These are phyloP conservation scores for Cheilosia vulpina DNA, from an alignment of 2,888 invertebrate species.

Conservation along the genomic window DNA sequence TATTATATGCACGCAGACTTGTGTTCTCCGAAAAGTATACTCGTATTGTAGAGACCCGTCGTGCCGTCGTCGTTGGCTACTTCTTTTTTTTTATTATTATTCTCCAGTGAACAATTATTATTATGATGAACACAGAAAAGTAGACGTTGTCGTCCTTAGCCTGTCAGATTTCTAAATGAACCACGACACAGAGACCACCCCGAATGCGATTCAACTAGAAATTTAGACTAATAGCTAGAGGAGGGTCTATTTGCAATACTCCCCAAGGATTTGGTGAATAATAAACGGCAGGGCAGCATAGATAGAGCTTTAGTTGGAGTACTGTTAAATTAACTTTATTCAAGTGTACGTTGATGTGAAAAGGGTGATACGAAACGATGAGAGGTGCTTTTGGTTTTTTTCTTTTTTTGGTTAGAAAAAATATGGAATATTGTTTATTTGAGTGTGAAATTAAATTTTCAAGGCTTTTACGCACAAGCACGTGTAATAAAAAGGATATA, in stretches of 20 bases:
- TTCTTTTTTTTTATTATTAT: constrained; percentile 8
- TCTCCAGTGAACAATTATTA: constrained; percentile 39
- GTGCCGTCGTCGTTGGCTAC: neutral
- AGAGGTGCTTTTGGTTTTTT: neutral
- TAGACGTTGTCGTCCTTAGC: constrained; percentile 20
- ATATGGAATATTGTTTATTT: constrained; percentile 39
- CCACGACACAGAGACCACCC: neutral
- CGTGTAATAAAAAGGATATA: neutral
- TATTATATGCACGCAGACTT: neutral
- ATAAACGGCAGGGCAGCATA: constrained; percentile 21
- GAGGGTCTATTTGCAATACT: constrained; percentile 55
- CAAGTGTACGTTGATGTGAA: constrained; percentile 49
- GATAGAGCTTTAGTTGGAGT: neutral
- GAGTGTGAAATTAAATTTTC: constrained; percentile 61
- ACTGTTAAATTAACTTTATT: constrained; percentile 46
- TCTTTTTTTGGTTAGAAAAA: neutral
- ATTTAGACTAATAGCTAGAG: constrained; percentile 34
- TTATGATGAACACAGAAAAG: neutral
- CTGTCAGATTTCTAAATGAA: constrained; percentile 24
- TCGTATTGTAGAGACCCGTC: too few species aligned
- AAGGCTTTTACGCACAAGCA: constrained; percentile 39
- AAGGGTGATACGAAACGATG: neutral
- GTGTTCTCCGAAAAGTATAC: constrained; percentile 3
- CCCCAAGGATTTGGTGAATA: constrained; percentile 24
- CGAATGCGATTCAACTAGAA: constrained; percentile 31